Evolutionary conservation across 2,888 invertebrate species (phyloP).

Genomic region (Dynastes hyllus): DNA sequence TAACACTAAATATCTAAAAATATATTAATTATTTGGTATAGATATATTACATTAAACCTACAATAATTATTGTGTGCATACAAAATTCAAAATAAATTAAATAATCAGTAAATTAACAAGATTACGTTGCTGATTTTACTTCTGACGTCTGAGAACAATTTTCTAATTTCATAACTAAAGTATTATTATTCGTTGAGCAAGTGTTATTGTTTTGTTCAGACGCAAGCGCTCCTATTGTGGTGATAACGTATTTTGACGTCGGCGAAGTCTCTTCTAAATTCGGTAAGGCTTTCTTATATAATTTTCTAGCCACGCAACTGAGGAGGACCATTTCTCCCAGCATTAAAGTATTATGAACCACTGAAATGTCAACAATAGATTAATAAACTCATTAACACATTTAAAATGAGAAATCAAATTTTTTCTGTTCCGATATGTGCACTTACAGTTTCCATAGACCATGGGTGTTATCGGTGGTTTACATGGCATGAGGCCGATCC

Average conservation of each 20-base stretch:
- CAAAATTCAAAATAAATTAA: background rate
- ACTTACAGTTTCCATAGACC: slow-evolving; percentile 80
- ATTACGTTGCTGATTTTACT: background rate
- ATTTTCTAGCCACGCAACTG: slow-evolving; percentile 76
- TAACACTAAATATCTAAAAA: background rate
- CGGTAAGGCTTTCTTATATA: slow-evolving; percentile 74
- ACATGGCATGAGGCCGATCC: slow-evolving; percentile 76
- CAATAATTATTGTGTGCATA: background rate
- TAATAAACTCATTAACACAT: background rate
- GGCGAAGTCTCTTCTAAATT: slow-evolving; percentile 54
- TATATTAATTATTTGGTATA: slow-evolving; percentile 9
- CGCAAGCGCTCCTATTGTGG: slow-evolving; percentile 56
- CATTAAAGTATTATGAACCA: slow-evolving; percentile 80
- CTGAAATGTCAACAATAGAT: slow-evolving; percentile 70
- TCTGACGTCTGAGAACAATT: background rate
- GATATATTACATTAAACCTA: background rate
- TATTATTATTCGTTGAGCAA: slow-evolving; percentile 30
- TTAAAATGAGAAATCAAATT: background rate
- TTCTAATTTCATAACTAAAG: background rate
- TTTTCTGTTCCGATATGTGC: background rate
- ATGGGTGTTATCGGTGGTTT: slow-evolving; percentile 78
- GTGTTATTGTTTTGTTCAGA: slow-evolving; percentile 55
- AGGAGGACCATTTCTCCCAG: slow-evolving; percentile 81
- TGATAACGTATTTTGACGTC: slow-evolving; percentile 52
- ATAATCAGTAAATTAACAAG: background rate